Conservation (phyloP, 2,113 vertebrate genomes). For the Tamias sibiricus region DNA sequence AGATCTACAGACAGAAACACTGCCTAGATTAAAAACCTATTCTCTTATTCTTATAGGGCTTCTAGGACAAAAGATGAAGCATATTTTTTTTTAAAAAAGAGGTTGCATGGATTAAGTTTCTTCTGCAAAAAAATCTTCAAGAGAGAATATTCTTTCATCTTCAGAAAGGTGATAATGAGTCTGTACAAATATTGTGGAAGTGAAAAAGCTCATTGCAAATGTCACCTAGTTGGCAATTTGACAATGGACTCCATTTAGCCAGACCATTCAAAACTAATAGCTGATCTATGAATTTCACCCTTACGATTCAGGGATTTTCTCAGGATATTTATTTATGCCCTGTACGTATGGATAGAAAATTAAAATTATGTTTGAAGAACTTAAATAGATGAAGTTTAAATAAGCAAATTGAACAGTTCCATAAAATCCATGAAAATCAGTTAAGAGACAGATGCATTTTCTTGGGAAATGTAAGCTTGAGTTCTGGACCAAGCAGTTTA, state of each 20-base stretch:
- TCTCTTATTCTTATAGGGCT: background rate
- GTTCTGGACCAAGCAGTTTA: conserved; percentile 53
- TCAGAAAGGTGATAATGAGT: background rate
- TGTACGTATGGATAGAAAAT: conserved; percentile 58
- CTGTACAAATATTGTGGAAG: background rate
- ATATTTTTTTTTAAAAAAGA: background rate
- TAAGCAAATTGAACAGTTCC: conserved; percentile 65
- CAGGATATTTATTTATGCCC: conserved; percentile 55
- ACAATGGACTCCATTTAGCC: conserved; percentile 44
- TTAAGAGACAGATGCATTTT: conserved; percentile 63
- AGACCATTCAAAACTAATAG: conserved; percentile 28
- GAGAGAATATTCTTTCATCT: background rate
- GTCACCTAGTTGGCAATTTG: conserved; percentile 41
- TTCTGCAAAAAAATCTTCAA: background rate
- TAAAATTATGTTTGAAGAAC: conserved; percentile 67
- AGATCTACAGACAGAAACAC: background rate
- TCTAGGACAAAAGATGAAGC: background rate
- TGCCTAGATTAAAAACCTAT: background rate
- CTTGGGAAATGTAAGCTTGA: conserved; percentile 65
- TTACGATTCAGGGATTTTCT: conserved; percentile 40
- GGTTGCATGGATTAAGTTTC: background rate
- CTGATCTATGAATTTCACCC: background rate
- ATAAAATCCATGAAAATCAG: conserved; percentile 77
- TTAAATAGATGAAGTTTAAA: conserved; percentile 56
- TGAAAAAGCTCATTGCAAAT: conserved; percentile 62